These are phyloP conservation scores for Typhlichthys subterraneus DNA, from an alignment of 2,797 vertebrate species.

Conservation along the genomic window DNA sequence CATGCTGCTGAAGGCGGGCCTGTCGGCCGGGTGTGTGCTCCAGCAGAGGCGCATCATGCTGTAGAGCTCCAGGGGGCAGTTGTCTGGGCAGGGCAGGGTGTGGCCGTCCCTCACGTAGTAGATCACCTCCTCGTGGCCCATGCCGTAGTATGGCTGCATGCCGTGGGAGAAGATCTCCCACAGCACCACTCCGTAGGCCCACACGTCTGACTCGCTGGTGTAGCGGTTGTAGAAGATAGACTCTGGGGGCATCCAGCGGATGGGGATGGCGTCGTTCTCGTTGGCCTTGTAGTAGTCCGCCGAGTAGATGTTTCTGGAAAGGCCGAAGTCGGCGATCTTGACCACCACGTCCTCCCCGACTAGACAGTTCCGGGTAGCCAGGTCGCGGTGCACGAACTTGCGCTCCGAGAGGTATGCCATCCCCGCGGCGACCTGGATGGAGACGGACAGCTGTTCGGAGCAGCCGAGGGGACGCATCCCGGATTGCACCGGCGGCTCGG, in stretches of 20 bases:
- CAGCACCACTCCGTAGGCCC: slow-evolving; percentile 95
- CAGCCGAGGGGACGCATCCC: slow-evolving; percentile 74
- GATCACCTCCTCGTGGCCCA: slow-evolving; percentile 98
- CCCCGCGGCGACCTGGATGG: slow-evolving; percentile 91
- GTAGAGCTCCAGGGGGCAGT: slow-evolving; percentile 93
- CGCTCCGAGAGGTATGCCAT: slow-evolving; percentile 97
- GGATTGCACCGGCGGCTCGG: slow-evolving; percentile 61
- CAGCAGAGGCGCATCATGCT: slow-evolving; percentile 98
- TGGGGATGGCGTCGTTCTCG: slow-evolving; percentile 96
- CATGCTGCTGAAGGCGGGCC: slow-evolving; percentile 91
- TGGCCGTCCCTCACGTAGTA: slow-evolving; percentile 96
- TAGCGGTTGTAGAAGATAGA: slow-evolving; percentile 99
- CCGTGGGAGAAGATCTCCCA: slow-evolving; percentile 98
- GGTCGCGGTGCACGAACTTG: slow-evolving; percentile 96
- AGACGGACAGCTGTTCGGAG: slow-evolving; percentile 86
- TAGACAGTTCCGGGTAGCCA: slow-evolving; percentile 97
- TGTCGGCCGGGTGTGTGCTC: slow-evolving; percentile 87
- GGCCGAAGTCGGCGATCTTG: slow-evolving; percentile 97
- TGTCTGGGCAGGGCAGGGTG: slow-evolving; percentile 88
- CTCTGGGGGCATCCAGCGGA: slow-evolving; percentile 98
- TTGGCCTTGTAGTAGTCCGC: slow-evolving; percentile 98
- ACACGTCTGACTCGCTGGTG: slow-evolving; percentile 95
- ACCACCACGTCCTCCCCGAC: slow-evolving; percentile 93
- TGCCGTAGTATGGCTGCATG: slow-evolving; percentile 97
- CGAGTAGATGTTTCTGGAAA: slow-evolving; percentile 96